Evolutionary conservation across 2,797 vertebrate genomes (phyloP).

Genomic region (Kryptolebias ocellatus): DNA sequence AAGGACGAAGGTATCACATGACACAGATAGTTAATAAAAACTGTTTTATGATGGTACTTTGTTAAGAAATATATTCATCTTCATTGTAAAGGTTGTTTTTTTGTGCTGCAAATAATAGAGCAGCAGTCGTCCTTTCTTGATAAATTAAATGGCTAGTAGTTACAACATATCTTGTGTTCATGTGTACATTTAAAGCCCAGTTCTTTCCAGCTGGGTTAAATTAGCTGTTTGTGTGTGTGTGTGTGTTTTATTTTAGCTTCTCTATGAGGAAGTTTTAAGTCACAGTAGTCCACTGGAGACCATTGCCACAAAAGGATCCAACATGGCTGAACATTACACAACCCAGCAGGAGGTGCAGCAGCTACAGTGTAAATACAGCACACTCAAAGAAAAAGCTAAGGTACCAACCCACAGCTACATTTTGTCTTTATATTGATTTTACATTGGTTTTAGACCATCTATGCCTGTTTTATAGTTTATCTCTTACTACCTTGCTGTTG

Average conservation of each 20-base stretch:
- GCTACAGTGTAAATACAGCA: constrained; percentile 87
- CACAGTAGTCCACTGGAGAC: constrained; percentile 90
- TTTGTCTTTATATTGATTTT: constrained; percentile 36
- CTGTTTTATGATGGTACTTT: background rate
- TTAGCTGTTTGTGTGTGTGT: constrained; percentile 17
- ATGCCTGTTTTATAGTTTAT: background rate
- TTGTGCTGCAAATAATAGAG: too few species aligned
- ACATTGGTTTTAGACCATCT: background rate
- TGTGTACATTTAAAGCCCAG: too few species aligned
- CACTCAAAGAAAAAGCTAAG: constrained; percentile 89
- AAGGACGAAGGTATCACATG: constrained; percentile 88
- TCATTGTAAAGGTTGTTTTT: too few species aligned
- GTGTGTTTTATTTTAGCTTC: constrained; percentile 80
- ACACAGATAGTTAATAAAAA: background rate
- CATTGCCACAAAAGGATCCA: constrained; percentile 90
- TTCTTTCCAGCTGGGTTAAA: background rate
- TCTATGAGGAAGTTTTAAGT: constrained; percentile 94
- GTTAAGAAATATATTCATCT: too few species aligned
- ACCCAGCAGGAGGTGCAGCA: constrained; percentile 92
- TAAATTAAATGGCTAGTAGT: background rate
- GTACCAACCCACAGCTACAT: constrained; percentile 65
- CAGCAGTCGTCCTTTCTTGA: too few species aligned
- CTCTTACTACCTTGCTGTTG: background rate
- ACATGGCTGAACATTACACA: constrained; percentile 90
- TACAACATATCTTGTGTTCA: background rate